phyloP scores from a whole-genome alignment of 2,888 invertebrate genomes.

The Loripinus fragilis region DNA sequence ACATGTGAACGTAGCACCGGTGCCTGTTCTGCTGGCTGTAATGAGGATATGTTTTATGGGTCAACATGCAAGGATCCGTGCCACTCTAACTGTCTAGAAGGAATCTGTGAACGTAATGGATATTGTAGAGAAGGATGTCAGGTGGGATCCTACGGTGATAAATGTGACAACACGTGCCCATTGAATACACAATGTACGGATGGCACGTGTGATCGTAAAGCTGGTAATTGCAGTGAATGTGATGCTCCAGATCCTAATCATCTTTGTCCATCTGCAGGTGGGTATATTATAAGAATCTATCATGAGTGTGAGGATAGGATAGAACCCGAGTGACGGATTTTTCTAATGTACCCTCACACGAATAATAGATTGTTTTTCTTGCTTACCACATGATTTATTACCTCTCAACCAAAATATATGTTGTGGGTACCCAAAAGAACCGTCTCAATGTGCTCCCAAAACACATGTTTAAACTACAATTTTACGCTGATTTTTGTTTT shows the following conservation, averaged over 20 bases:
- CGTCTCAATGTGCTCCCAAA: no score
- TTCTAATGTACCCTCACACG: no score
- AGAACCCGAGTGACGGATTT: no score
- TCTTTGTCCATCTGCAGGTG: slow-evolving; percentile 54
- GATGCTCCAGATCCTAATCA: slow-evolving; percentile 11
- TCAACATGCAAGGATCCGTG: slow-evolving; percentile 33
- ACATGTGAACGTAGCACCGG: slow-evolving; percentile 38
- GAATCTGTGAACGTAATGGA: slow-evolving; percentile 40
- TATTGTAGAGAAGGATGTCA: slow-evolving; percentile 39
- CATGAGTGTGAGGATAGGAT: no score
- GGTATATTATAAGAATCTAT: no score
- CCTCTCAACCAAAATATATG: no score
- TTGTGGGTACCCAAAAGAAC: no score
- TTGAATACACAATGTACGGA: slow-evolving; percentile 34
- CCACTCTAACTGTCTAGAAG: slow-evolving; percentile 29
- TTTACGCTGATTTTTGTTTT: no score
- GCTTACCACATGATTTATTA: no score
- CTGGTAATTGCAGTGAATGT: slow-evolving; percentile 43
- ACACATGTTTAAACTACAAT: no score
- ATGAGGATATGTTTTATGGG: slow-evolving; percentile 28
- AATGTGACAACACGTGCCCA: slow-evolving; percentile 40
- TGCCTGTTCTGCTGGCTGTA: slow-evolving; percentile 40
- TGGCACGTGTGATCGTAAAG: slow-evolving; percentile 33
- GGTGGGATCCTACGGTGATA: slow-evolving; percentile 38
- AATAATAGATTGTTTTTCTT: no score